Conservation (phyloP, 1,140 invertebrate genomes). For the Ips nitidus region DNA sequence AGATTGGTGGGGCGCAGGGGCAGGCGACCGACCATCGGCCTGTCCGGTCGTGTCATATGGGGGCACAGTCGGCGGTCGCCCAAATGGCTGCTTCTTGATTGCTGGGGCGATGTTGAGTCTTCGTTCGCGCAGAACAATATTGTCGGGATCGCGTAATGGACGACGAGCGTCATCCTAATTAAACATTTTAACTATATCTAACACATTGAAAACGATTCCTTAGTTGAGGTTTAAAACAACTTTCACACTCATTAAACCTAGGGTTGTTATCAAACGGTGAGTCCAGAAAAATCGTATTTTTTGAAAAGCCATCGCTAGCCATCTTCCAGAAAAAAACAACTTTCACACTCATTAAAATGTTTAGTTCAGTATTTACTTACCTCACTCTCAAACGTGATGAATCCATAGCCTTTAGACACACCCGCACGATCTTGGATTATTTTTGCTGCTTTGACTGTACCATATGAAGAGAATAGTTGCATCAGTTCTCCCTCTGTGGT, state of each 20-base stretch:
- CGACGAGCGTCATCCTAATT: slow-evolving; percentile 76
- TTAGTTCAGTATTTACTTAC: slow-evolving; percentile 1
- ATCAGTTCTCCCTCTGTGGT: slow-evolving; percentile 82
- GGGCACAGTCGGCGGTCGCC: slow-evolving; percentile 9
- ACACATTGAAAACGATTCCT: not conserved
- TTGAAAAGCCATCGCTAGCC: no score
- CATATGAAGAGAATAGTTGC: slow-evolving; percentile 82
- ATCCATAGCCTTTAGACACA: slow-evolving; percentile 92
- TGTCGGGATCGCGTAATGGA: slow-evolving; percentile 62
- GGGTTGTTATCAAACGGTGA: no score
- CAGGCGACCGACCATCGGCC: slow-evolving; percentile 50
- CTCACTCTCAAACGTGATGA: slow-evolving; percentile 93
- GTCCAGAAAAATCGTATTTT: no score
- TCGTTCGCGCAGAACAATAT: slow-evolving; percentile 71
- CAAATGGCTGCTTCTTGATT: slow-evolving; percentile 77
- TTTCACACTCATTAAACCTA: no score
- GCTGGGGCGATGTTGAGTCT: slow-evolving; percentile 90
- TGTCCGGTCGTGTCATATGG: slow-evolving; percentile 52
- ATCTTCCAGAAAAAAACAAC: no score
- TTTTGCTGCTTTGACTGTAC: slow-evolving; percentile 89
- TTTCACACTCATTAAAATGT: no score
- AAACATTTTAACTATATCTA: slow-evolving; percentile 1
- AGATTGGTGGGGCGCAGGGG: slow-evolving; percentile 9
- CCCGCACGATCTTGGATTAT: slow-evolving; percentile 92
- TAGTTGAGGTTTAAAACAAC: no score